Base-by-base conservation (phyloP, 2,113 vertebrate genomes). In the Orycteropus afer region DNA sequence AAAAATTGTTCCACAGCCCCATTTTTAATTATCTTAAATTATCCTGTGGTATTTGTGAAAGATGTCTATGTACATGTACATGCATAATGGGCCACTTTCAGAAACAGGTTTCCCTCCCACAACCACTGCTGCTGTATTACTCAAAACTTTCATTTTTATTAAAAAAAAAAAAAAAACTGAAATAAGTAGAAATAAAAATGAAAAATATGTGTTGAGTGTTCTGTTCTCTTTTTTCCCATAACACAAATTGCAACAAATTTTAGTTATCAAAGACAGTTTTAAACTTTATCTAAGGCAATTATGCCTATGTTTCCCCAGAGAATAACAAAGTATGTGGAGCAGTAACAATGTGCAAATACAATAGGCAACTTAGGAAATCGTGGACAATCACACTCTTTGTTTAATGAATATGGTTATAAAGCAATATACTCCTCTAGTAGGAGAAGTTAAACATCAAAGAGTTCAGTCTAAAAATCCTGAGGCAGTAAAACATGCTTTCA, bases 371-470 rank as follows among this genome's bases (percentile, higher is more conserved):
- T n/a, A 82, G 57, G 29, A 92, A 95, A 83, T 29, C 5, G 17
- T 80, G 57, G 29, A 73, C 77, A 94, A 63, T 34, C 79, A 29
- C 13, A 61, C 57, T 83, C 27, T 80, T 65, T 90, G 47, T 76
- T 86, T 76, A 25, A 86, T 74, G 85, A 95, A 65, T 32, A 49
- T 47, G 15, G 63, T 74, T 85, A 83, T 25, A 89, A 84, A 81
- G 53, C 88, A 65, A 82, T 76, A 51, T 20, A 83, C 29, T 59
- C 87, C 27, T 86, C 22, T 53, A 86, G 45, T 40, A 87, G n/a
- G 79, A 77, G 27, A 93, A 97, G 78, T 37, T 61, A 84, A 77
- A 95, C 67, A 96, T 93, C 78, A 90, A 77, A 80, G 84, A 89
- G n/a, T 90, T 92, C 61, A 63, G 34, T 29, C 45, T 69, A 57